Evolutionary conservation across 2,113 vertebrate genomes (phyloP).

Genomic region (Microcebus tavaratra): DNA sequence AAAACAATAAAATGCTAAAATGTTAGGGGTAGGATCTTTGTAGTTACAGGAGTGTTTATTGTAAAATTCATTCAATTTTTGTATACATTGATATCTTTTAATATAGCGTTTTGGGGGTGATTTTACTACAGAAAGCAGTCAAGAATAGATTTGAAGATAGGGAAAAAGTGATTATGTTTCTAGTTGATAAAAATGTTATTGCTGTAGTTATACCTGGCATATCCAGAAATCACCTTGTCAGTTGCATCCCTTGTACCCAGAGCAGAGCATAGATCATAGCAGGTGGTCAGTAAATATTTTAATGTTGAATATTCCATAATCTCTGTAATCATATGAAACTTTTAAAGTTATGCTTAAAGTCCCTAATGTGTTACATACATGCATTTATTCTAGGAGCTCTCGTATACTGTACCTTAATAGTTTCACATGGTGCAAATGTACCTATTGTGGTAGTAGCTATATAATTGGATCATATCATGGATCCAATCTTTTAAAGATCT

Average conservation of each 20-base stretch:
- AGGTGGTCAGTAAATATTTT: neutral
- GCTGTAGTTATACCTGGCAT: neutral
- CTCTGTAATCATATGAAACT: neutral
- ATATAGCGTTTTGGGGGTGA: neutral
- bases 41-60: neutral
- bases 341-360: neutral
- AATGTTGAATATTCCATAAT: neutral
- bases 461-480: neutral
- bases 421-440: neutral
- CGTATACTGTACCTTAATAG: neutral
- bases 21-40: neutral
- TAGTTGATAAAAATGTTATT: neutral
- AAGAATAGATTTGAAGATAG: neutral
- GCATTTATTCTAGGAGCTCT: neutral
- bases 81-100: neutral
- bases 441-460: neutral
- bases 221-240: neutral
- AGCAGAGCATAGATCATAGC: neutral
- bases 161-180: neutral
- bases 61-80: neutral
- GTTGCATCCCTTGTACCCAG: neutral
- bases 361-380: neutral
- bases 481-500: neutral
- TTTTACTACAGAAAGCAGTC: neutral
- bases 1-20: slow-evolving; percentile 7